These are phyloP conservation scores for Lineus longissimus DNA, from an alignment of 1,140 invertebrate genomes.

Conservation along the genomic window DNA sequence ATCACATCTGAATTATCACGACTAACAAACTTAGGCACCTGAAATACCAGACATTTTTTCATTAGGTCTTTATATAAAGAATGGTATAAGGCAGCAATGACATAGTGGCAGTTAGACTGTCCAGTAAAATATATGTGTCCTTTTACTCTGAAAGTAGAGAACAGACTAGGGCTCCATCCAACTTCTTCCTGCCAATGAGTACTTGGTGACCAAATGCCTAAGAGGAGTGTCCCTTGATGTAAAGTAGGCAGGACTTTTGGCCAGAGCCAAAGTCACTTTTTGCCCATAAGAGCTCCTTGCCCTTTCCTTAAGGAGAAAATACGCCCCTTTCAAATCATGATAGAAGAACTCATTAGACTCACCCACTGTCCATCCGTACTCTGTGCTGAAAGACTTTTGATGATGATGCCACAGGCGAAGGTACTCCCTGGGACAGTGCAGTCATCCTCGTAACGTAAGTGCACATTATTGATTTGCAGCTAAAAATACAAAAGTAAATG, in stretches of 20 bases:
- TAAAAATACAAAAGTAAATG: constrained; percentile 34
- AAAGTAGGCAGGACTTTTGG: too few species aligned
- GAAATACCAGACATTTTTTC: too few species aligned
- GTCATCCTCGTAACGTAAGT: constrained; percentile 61
- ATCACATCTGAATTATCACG: constrained; percentile 49
- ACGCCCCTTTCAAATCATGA: too few species aligned
- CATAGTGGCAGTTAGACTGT: background rate
- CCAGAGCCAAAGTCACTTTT: too few species aligned
- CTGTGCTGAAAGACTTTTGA: constrained; percentile 58
- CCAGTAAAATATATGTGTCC: too few species aligned
- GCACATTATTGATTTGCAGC: constrained; percentile 60
- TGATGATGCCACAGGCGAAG: constrained; percentile 60
- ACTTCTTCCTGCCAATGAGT: too few species aligned
- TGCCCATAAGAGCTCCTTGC: too few species aligned
- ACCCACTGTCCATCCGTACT: constrained; percentile 60
- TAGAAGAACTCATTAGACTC: constrained; percentile 15
- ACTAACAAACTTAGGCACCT: constrained; percentile 56
- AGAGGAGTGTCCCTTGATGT: too few species aligned
- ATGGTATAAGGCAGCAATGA: background rate
- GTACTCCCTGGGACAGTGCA: constrained; percentile 47
- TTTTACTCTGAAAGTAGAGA: too few species aligned
- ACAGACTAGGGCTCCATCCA: too few species aligned
- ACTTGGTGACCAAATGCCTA: too few species aligned
- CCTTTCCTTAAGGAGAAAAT: too few species aligned
- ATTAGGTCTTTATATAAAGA: background rate